These are phyloP conservation scores for Sinocyclocheilus rhinocerous DNA, from an alignment of 2,113 vertebrate species.

Conservation along the genomic window DNA sequence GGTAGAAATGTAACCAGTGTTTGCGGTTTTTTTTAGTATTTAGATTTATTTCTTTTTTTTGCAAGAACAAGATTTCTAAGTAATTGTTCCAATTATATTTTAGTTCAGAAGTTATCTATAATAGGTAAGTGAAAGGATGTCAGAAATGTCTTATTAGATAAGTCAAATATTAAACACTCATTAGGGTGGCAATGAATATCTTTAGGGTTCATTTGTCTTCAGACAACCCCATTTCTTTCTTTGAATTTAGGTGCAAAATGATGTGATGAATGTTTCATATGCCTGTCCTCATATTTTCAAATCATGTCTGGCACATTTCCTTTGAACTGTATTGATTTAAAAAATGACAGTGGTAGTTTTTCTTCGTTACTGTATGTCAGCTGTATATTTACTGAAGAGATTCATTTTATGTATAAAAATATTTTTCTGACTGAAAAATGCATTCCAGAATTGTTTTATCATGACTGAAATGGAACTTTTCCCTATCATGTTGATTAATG, in stretches of 20 bases:
- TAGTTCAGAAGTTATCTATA: not conserved
- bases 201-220: not conserved
- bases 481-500: not conserved
- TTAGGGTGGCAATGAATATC: conserved; percentile 10
- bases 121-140: not conserved
- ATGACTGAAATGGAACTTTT: not conserved
- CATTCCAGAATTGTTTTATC: conserved; percentile 1
- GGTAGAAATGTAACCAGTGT: conserved; percentile 1
- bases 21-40: not conserved
- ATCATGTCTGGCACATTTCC: not conserved
- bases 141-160: conserved; percentile 3
- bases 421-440: not conserved
- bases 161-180: not conserved
- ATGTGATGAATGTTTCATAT: not conserved
- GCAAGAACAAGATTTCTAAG: not conserved
- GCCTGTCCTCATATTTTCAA: not conserved
- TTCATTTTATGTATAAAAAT: not conserved
- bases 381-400: not conserved
- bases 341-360: not conserved
- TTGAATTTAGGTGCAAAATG: not conserved
- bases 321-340: not conserved
- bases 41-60: not conserved
- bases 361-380: not conserved
- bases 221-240: not conserved
- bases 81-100: not conserved